A percentile compares a stretch with the other conserved stretches of the same genome.
phyloP scores from a whole-genome alignment of 2,888 invertebrate genomes.

The Stegophylla sp. region DNA sequence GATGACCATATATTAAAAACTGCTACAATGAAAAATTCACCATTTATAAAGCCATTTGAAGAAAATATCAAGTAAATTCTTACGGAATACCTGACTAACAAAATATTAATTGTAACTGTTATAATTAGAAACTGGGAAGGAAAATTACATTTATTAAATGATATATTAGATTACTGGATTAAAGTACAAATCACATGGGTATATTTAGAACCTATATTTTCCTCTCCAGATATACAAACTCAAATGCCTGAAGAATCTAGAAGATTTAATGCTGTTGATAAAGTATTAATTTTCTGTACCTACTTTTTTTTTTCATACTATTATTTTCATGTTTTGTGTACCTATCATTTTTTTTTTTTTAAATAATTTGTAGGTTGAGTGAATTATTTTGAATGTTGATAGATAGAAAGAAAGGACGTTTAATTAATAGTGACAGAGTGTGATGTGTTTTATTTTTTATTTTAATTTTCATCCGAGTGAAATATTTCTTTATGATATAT shows the following conservation, averaged over 20 bases:
- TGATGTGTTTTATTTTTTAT: no score
- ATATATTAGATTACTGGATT: slow-evolving; percentile 94
- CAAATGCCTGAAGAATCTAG: slow-evolving; percentile 96
- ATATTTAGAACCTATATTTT: slow-evolving; percentile 95
- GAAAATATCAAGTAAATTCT: slow-evolving; percentile 76
- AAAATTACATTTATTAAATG: slow-evolving; percentile 83
- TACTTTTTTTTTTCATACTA: no score
- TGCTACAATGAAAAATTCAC: slow-evolving; percentile 97
- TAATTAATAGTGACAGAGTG: no score
- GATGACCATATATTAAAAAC: slow-evolving; percentile 97
- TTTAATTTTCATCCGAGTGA: no score
- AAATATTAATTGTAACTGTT: not conserved
- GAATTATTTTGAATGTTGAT: no score
- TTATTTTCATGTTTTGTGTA: no score
- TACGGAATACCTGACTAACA: no score
- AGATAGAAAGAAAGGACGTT: no score
- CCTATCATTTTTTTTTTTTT: no score
- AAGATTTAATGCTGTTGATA: slow-evolving; percentile 90
- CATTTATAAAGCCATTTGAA: slow-evolving; percentile 95
- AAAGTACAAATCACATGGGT: slow-evolving; percentile 96
- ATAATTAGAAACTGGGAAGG: slow-evolving; percentile 75
- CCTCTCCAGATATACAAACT: slow-evolving; percentile 95
- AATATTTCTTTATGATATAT: no score
- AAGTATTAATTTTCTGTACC: slow-evolving; percentile 67
- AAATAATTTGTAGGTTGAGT: no score